Base-by-base conservation (phyloP, 2,113 vertebrate species). In the Peucedramus taeniatus region DNA sequence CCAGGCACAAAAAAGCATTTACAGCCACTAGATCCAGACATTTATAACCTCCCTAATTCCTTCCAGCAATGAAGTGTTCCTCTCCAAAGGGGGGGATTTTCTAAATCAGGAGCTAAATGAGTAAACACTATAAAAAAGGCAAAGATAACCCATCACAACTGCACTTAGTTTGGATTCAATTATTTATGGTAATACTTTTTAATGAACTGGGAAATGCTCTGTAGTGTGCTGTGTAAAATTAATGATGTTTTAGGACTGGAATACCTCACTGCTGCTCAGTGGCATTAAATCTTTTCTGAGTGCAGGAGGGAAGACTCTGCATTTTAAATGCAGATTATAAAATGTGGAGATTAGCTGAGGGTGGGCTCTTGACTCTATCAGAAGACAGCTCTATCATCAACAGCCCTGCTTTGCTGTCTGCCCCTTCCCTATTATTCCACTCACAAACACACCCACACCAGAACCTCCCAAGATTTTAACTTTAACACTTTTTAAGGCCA, bases 231-330 rank as follows among this genome's bases (percentile, higher is more conserved):
- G 88, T 97, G 90, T 96, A 96, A 96, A 95, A 96, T 97, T 95
- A 96, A 96, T 97, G 96, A 94, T 89, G 93, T 96, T 96, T 95
- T 91, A 87, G 82, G 78, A 39, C 65, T 80, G 57, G 50, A 94
- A 87, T 65, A 92, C 83, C 53, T 96, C 27, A 1, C 63, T 89
- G 60, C 92, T 95, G 63, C 76, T 93, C 74, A 13, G 42, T 71
- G 79, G 50, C 93, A 87, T 90, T 97, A 95, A 94, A 83, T 94
- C 94, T 96, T 87, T 35, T 20, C 92, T 69, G 70, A 85, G 87
- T 80, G 83, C 91, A 59, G 85, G 15, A 78, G 77, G 50, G 85
- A 84, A 89, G 83, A 47, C 54, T 60, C 45, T 79, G 83, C 87
- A 93, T 94, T 88, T 90, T 50, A 89, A 96, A 91, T 84, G 89